Conservation (phyloP, 2,888 invertebrate genomes). For the Perithous albicinctus region DNA sequence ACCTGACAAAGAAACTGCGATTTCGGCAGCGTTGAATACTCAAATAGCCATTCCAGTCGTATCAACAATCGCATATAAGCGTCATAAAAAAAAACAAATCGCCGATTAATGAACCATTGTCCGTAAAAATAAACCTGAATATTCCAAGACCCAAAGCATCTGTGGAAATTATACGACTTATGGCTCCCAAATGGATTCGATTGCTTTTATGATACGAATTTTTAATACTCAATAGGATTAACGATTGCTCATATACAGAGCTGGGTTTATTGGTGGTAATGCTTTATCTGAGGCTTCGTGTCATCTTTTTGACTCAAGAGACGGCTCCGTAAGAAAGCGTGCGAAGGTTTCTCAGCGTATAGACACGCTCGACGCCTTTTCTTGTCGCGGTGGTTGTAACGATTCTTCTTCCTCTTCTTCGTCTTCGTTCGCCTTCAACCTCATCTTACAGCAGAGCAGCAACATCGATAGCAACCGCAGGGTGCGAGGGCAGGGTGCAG, state of each 20-base stretch:
- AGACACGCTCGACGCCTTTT: constrained; percentile 25
- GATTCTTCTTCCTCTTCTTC: constrained; percentile 30
- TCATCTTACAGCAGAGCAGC: constrained; percentile 16
- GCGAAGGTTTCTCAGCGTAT: constrained; percentile 6
- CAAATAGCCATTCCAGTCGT: constrained; percentile 5
- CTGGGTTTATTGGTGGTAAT: constrained; percentile 10
- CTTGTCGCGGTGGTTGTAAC: constrained; percentile 35
- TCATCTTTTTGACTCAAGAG: not conserved
- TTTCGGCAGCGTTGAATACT: not conserved
- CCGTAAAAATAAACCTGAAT: constrained; percentile 40
- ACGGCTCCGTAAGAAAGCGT: not conserved
- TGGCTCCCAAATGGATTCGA: constrained; percentile 38
- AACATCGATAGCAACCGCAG: constrained; percentile 51
- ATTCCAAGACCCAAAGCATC: constrained; percentile 27
- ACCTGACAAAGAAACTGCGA: not conserved
- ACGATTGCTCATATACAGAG: constrained; percentile 1
- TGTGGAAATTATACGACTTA: not conserved
- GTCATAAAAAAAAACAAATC: constrained; percentile 18
- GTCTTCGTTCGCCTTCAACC: not conserved
- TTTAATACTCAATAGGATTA: constrained; percentile 1
- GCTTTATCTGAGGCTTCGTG: not conserved
- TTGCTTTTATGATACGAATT: constrained; percentile 18
- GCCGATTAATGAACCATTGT: constrained; percentile 56
- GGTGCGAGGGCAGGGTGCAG: constrained; percentile 41
- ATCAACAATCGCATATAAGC: not conserved